Conservation (phyloP, 2,888 invertebrate genomes). For the Salticus scenicus region DNA sequence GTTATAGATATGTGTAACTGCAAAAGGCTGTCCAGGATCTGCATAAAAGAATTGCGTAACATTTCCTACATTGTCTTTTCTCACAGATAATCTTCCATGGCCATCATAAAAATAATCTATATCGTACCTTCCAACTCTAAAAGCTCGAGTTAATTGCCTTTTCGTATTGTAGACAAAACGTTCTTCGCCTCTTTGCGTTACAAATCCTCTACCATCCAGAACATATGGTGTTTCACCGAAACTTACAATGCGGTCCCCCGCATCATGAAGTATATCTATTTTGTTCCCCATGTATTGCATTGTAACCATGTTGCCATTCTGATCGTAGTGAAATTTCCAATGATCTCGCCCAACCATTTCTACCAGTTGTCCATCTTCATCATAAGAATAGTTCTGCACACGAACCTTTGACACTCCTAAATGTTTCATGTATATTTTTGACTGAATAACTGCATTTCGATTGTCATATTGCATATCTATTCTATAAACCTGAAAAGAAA, state of each 20-base stretch:
- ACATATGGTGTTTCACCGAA: constrained; percentile 92
- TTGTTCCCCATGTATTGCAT: constrained; percentile 76
- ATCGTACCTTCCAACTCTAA: constrained; percentile 85
- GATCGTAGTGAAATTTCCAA: constrained; percentile 94
- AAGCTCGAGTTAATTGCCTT: constrained; percentile 91
- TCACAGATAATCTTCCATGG: constrained; percentile 88
- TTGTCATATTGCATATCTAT: constrained; percentile 90
- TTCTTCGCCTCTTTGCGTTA: constrained; percentile 93
- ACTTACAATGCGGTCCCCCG: constrained; percentile 92
- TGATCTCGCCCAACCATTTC: constrained; percentile 87
- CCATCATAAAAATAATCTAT: constrained; percentile 96
- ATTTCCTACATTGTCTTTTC: constrained; percentile 93
- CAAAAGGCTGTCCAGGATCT: constrained; percentile 85
- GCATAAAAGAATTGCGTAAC: constrained; percentile 96
- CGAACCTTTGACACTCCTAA: constrained; percentile 71
- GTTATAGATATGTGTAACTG: constrained; percentile 93
- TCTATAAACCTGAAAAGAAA: constrained; percentile 76
- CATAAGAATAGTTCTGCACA: constrained; percentile 88
- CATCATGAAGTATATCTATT: constrained; percentile 82
- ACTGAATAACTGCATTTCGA: constrained; percentile 82
- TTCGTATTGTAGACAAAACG: constrained; percentile 94
- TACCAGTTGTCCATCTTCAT: constrained; percentile 93
- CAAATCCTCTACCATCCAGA: constrained; percentile 91
- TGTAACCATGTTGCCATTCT: constrained; percentile 93
- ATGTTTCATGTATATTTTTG: constrained; percentile 72